Base-by-base conservation (phyloP, 2,113 vertebrate species). In the Galemys pyrenaicus region DNA sequence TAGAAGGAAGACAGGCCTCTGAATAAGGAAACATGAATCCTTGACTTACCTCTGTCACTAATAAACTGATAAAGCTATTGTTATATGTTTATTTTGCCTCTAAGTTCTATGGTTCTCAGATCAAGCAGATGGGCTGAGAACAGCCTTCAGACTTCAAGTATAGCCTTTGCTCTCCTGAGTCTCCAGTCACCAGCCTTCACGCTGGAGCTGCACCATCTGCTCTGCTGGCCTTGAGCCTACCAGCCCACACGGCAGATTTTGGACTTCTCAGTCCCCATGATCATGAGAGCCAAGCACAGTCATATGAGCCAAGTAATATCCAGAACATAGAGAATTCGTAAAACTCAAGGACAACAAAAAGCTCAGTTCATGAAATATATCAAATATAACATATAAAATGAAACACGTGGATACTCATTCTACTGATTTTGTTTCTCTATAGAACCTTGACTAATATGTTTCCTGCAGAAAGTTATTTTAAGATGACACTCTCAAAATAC, bases 91-190 rank as follows among this genome's bases (percentile, higher is more conserved):
- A 17, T 60, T 94, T 89, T 80, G 17, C 4, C 19, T 70, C 28
- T 91, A 41, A 65, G 44, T 9, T 85, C 87, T 87, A 62, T 77
- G 20, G 37, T n/a, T 94, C 82, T 79, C 83, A 90, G 35, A 71
- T 51, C 17, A 82, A 73, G 20, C 44, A 39, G 74, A 82, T 86
- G 32, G 15, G 56, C 2, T 35, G 41, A 44, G 37, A 60, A 35
- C 6, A 49, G 19, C 16, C 49, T 68, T 32, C 24, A 32, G 56
- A 44, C 32, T 15, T 71, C 6, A 65, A 15, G 37, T 7, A 49
- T 4, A 8, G 3, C 39, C 30, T 10, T 11, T 6, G n/a, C 73
- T 68, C 37, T 37, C 60, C 26, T 82, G 92, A 39, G 37, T 44
- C 68, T 20, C 16, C 2, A 8, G 32, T 6, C 37, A 10, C 71